Evolutionary conservation across 2,888 invertebrate genomes (phyloP).

Genomic region (Pristionchus entomophagus): DNA sequence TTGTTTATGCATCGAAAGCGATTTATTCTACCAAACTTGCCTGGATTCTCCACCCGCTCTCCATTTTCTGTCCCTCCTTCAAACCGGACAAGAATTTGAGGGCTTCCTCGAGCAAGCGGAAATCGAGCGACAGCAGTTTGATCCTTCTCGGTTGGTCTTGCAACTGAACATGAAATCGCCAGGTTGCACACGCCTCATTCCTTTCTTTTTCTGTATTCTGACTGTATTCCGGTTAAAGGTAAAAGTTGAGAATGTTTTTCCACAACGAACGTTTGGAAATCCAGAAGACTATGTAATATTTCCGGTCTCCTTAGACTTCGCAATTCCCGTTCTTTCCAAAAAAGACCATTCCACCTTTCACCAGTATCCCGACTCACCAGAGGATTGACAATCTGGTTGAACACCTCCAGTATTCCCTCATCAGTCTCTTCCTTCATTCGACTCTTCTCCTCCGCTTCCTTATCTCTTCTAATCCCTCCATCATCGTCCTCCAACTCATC

Average conservation of each 20-base stretch:
- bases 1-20: too few relatives aligned
- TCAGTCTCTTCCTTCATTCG: neutral
- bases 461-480: neutral
- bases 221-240: too few relatives aligned
- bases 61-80: neutral
- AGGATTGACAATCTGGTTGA: neutral
- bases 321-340: too few relatives aligned
- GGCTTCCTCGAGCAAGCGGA: neutral
- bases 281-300: too few relatives aligned
- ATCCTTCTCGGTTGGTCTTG: neutral
- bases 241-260: neutral
- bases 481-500: neutral
- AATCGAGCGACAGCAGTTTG: neutral
- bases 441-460: neutral
- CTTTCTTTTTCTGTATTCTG: neutral
- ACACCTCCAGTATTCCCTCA: neutral
- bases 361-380: too few relatives aligned
- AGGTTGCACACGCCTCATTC: neutral
- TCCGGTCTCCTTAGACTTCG: too few relatives aligned
- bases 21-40: too few relatives aligned
- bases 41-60: too few relatives aligned
- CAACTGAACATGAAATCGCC: too few relatives aligned
- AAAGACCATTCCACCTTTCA: too few relatives aligned
- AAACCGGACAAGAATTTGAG: neutral
- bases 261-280: too few relatives aligned